Evolutionary conservation across 2,888 invertebrate genomes (phyloP), one percentile per base, ranked within the genome.

Genomic region (Nymphalis c-album): DNA sequence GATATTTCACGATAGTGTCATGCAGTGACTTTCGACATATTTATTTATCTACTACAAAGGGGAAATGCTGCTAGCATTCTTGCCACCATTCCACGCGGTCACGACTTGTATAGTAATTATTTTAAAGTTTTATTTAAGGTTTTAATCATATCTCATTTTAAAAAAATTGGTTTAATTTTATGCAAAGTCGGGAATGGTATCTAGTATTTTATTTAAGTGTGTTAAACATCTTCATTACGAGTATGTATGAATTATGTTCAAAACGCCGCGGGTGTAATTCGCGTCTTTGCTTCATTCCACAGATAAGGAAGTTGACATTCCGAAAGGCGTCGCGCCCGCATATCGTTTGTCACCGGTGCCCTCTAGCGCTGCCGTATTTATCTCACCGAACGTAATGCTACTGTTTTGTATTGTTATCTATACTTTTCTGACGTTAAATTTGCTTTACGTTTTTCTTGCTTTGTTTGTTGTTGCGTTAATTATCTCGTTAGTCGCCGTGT

Each of bases 351-450:
- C 69, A 69, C 69, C 51, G 58, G 58, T 53, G 65, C 62, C 62
- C 55, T 53, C 65, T 59, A 69, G 67, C 69, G 63, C 47, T 40
- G 26, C 48, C 63, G 64, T 62, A 71, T 67, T 71, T 71, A 71
- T 71, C 69, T 67, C 69, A 47, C 51, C 57, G 69, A 64, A 55
- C 60, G 63, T 67, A 67, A 63, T 68, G 62, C 64, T 67, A 62
- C 67, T 60, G 69, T 69, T 69, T 69, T 71, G 69, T 69, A 64
- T 67, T 64, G 61, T 60, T 69, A 67, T 71, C 71, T 69, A 50
- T 69, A 69, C 66, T 69, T 69, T 69, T 69, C 65, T 64, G 69
- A 69, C 62, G 62, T 68, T 53, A 59, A 47, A 46, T 53, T 70
- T 50, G 61, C 63, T 51, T 63, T 57, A 35, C 22, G 50, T 20